phyloP scores from a whole-genome alignment of 2,888 invertebrate genomes.

The Phengaris arion region DNA sequence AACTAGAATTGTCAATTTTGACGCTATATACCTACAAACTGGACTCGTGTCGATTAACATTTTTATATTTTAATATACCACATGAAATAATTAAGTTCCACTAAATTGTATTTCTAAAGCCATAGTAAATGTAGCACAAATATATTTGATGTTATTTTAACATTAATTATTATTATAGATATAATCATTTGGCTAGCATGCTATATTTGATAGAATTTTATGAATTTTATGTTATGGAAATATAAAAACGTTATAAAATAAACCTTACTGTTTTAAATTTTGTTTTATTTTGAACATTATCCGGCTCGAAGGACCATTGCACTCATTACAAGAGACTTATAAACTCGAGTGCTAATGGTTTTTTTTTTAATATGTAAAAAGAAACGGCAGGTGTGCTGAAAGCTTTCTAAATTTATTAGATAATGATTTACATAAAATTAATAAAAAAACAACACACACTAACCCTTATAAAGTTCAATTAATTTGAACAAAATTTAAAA shows the following conservation, averaged over 20 bases:
- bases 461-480: too few species aligned
- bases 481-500: too few species aligned
- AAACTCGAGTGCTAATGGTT: not conserved
- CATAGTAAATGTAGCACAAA: constrained; percentile 35
- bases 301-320: constrained; percentile 27
- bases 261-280: constrained; percentile 54
- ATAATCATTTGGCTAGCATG: constrained; percentile 55
- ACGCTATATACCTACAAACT: constrained; percentile 22
- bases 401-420: too few species aligned
- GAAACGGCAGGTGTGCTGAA: too few species aligned
- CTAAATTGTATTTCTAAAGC: constrained; percentile 31
- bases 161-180: constrained; percentile 42
- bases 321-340: not conserved
- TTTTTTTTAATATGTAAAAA: too few species aligned
- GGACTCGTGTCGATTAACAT: constrained; percentile 20
- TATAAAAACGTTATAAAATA: constrained; percentile 60
- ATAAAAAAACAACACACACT: too few species aligned
- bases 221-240: constrained; percentile 47
- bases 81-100: constrained; percentile 29
- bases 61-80: constrained; percentile 30
- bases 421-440: too few species aligned
- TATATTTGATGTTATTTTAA: constrained; percentile 34
- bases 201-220: constrained; percentile 52
- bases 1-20: constrained; percentile 14
- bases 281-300: constrained; percentile 36